Evolutionary conservation across 1,140 invertebrate genomes (phyloP).

Genomic region (Cherax destructor): DNA sequence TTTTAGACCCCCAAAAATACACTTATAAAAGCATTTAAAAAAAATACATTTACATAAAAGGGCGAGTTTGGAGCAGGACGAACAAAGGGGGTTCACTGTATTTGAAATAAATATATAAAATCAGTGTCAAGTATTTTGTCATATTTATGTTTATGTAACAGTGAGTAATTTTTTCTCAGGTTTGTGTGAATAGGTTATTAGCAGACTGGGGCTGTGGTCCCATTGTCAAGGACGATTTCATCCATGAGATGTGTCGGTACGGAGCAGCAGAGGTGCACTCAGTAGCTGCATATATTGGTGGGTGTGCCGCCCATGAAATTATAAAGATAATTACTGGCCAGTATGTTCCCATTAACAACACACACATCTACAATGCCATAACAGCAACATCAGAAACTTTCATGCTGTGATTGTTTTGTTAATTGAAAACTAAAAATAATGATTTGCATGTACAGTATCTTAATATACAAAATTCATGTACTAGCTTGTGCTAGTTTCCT

Average conservation of each 20-base stretch:
- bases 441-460: not conserved
- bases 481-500: too few relatives aligned
- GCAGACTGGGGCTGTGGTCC: slow-evolving; percentile 87
- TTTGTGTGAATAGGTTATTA: slow-evolving; percentile 86
- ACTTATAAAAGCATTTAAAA: too few relatives aligned
- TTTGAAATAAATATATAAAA: too few relatives aligned
- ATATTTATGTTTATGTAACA: not conserved
- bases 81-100: too few relatives aligned
- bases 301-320: slow-evolving; percentile 94
- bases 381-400: slow-evolving; percentile 87
- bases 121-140: not conserved
- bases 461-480: too few relatives aligned
- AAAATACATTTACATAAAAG: too few relatives aligned
- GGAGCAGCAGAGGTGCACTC: slow-evolving; percentile 96
- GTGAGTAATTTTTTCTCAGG: slow-evolving; percentile 75
- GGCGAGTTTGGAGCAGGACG: too few relatives aligned
- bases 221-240: slow-evolving; percentile 91
- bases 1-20: too few relatives aligned
- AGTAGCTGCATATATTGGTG: slow-evolving; percentile 95
- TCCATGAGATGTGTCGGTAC: slow-evolving; percentile 96
- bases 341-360: slow-evolving; percentile 97
- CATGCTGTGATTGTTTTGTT: slow-evolving; percentile 74
- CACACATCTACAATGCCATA: slow-evolving; percentile 96
- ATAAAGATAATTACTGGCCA: slow-evolving; percentile 98
- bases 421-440: not conserved